Evolutionary conservation across 1,140 invertebrate genomes (phyloP).

Genomic region (Euglossa dilemma): DNA sequence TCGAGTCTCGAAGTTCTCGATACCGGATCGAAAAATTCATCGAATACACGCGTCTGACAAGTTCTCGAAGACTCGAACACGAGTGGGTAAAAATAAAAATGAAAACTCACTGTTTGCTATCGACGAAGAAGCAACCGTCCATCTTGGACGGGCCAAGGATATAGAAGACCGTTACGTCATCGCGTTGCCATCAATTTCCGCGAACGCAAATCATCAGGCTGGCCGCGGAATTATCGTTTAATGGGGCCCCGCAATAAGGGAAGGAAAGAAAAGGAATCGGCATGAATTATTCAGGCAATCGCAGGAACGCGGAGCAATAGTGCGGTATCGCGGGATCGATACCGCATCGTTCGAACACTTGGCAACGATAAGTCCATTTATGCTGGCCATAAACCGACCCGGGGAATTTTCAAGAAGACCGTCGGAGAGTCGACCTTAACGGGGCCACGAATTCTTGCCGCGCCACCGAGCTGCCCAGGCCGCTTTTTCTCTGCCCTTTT

Average conservation of each 20-base stretch:
- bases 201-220: constrained; percentile 19
- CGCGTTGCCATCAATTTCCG: constrained; percentile 29
- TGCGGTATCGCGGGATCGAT: constrained; percentile 38
- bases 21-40: no score
- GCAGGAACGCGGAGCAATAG: constrained; percentile 48
- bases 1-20: no score
- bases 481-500: background rate
- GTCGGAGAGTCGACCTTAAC: constrained; percentile 7
- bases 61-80: no score
- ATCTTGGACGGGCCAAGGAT: no score
- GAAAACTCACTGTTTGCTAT: no score
- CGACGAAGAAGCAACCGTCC: no score
- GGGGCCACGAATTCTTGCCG: constrained; percentile 42
- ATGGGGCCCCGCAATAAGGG: constrained; percentile 29
- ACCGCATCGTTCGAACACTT: constrained; percentile 47
- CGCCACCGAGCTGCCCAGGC: constrained; percentile 30
- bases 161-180: background rate
- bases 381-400: constrained; percentile 41
- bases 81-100: no score
- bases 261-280: constrained; percentile 33
- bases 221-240: constrained; percentile 43
- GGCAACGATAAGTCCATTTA: constrained; percentile 52
- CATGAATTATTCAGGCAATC: constrained; percentile 54
- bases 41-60: no score
- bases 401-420: constrained; percentile 52